Evolutionary conservation across 1,140 invertebrate species (phyloP).

Genomic region (Eriosoma lanigerum): DNA sequence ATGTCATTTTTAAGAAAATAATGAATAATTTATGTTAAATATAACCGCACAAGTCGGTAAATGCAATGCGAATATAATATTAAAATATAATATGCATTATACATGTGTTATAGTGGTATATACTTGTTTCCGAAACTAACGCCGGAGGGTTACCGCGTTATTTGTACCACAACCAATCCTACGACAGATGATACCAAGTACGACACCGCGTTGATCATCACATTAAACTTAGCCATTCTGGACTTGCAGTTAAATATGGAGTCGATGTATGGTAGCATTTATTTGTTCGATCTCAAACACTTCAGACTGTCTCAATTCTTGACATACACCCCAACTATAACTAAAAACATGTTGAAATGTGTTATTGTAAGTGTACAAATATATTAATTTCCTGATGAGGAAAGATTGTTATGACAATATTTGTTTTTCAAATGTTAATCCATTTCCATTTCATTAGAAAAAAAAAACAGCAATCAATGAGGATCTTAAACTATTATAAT

Average conservation of each 20-base stretch:
- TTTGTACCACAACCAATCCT: neutral
- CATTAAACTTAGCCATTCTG: neutral
- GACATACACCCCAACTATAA: constrained; percentile 11
- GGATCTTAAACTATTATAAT: too few species aligned
- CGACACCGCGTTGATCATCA: neutral
- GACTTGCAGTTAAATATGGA: constrained; percentile 4
- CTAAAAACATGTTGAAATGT: constrained; percentile 29
- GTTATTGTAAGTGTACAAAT: neutral
- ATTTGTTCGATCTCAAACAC: neutral
- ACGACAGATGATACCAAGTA: neutral
- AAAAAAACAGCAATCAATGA: too few species aligned
- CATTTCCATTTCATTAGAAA: too few species aligned
- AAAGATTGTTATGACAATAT: too few species aligned
- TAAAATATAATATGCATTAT: too few species aligned
- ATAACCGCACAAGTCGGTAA: too few species aligned
- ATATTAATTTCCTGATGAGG: too few species aligned
- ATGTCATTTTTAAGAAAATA: too few species aligned
- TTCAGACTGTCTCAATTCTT: constrained; percentile 14
- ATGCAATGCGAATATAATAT: too few species aligned
- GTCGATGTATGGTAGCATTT: neutral
- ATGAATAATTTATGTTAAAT: too few species aligned
- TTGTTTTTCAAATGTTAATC: too few species aligned
- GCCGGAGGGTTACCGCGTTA: neutral
- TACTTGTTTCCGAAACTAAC: constrained; percentile 15
- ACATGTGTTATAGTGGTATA: neutral